Base-by-base conservation (phyloP, 2,797 vertebrate genomes). In the Gobionotothen gibberifrons region DNA sequence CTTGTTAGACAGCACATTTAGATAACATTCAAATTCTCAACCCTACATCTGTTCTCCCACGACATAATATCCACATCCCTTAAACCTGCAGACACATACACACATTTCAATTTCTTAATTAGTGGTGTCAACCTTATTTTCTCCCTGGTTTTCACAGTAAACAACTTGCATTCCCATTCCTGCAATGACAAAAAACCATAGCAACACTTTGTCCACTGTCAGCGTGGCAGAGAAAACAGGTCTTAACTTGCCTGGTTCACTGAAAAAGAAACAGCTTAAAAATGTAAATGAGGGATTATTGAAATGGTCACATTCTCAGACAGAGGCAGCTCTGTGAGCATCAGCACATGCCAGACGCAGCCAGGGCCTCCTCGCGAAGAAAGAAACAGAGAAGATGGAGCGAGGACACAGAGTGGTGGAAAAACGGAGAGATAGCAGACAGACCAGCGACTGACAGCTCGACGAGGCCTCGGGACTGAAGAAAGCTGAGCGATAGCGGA, bases 321-420 rank as follows among this genome's bases (percentile, higher is more conserved):
- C 46, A 77, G 75, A 48, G 72, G 84, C 17, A 52, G 51, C 76
- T 85, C 87, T 15, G 21, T 85, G 59, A 90, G 83, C 54, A 54
- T 56, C 87, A 91, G 92, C 22, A 42, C 84, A 94, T 92, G 91
- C 90, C 74, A 89, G 57, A 79, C 83, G 40, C 57, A 92, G 89
- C 84, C 84, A 86, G 81, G 47, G 60, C 56, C 74, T 74, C 66
- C 68, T 89, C 87, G 70, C 3, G 76, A 48, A 72, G 72, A 32
- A 64, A 79, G 81, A 72, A 21, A 76, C 6, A 53, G 39, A 71
- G 26, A 49, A 47, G 16, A 63, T 10, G 17, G 26, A 69, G 46
- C 70, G 36, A 77, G 64, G 69, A 69, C 58, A 73, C 62, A 82
- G 26, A 76, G 59, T 75, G 66, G 54, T 11, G 57, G 64, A 78